These are phyloP conservation scores for Drosophila sproati DNA, from an alignment of 1,140 invertebrate genomes.

Conservation along the genomic window DNA sequence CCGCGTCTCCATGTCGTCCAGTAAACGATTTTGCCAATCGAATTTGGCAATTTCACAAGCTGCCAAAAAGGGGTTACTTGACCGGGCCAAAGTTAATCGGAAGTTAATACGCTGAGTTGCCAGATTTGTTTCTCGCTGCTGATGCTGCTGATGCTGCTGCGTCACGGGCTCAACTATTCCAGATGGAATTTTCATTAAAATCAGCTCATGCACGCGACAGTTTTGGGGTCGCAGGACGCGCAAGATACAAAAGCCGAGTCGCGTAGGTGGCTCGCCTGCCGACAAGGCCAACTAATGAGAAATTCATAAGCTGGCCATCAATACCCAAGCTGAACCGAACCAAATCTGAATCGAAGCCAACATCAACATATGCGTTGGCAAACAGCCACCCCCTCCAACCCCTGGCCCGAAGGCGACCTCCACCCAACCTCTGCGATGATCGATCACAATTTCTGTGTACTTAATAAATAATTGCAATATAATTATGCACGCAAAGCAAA, in stretches of 20 bases:
- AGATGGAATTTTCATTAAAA: slow-evolving; percentile 82
- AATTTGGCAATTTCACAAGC: slow-evolving; percentile 74
- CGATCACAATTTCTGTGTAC: slow-evolving; percentile 78
- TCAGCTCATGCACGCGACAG: slow-evolving; percentile 73
- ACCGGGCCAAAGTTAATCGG: slow-evolving; percentile 78
- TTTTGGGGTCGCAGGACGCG: slow-evolving; percentile 41
- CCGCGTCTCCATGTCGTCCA: slow-evolving; percentile 32
- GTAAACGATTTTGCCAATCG: slow-evolving; percentile 81
- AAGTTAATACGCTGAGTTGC: slow-evolving; percentile 82
- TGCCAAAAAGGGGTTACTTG: slow-evolving; percentile 73
- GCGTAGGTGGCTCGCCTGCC: slow-evolving; percentile 46
- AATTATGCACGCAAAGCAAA: slow-evolving; percentile 72
- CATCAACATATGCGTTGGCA: slow-evolving; percentile 46
- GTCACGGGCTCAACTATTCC: slow-evolving; percentile 73
- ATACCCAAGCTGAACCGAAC: slow-evolving; percentile 5
- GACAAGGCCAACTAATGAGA: slow-evolving; percentile 67
- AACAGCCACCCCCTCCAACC: slow-evolving; percentile 15
- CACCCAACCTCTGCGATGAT: slow-evolving; percentile 47
- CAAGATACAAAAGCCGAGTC: not conserved
- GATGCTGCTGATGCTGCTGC: slow-evolving; percentile 41
- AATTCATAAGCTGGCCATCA: slow-evolving; percentile 75
- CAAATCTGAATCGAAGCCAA: not conserved
- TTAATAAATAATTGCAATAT: slow-evolving; percentile 83
- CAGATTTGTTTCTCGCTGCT: slow-evolving; percentile 63
- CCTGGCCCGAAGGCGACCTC: not conserved